These are phyloP conservation scores for Zophobas atratus DNA, from an alignment of 1,140 invertebrate genomes.

Conservation along the genomic window DNA sequence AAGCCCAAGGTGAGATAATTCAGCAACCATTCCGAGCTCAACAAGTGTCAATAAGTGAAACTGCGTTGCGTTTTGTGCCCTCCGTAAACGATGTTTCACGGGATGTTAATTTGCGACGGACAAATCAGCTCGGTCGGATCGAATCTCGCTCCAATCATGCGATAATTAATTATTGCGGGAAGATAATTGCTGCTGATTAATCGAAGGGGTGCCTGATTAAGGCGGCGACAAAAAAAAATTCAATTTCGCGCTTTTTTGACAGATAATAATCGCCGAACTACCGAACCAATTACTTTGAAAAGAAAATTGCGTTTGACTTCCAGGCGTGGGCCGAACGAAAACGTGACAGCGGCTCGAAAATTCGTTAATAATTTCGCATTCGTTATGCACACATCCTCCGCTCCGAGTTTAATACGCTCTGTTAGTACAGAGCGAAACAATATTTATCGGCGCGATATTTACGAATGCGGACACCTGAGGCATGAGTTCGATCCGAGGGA, in stretches of 20 bases:
- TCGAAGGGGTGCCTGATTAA: background rate
- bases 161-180: slow-evolving; percentile 1
- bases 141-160: slow-evolving; percentile 9
- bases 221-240: no score
- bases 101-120: slow-evolving; percentile 8
- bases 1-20: no score
- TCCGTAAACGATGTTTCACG: background rate
- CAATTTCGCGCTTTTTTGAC: no score
- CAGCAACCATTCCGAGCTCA: background rate
- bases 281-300: no score
- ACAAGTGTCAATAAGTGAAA: slow-evolving; percentile 1
- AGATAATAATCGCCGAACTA: no score
- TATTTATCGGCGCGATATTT: slow-evolving; percentile 28
- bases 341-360: no score
- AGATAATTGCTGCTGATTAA: slow-evolving; percentile 2
- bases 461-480: slow-evolving; percentile 32
- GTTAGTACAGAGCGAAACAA: background rate
- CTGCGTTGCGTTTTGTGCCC: background rate
- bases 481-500: slow-evolving; percentile 31
- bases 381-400: background rate
- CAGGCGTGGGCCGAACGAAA: no score
- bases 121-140: slow-evolving; percentile 1
- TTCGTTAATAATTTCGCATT: no score
- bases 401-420: no score
- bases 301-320: no score